Evolutionary conservation across 2,888 invertebrate species (phyloP).

Genomic region (Melinaea menophilus): DNA sequence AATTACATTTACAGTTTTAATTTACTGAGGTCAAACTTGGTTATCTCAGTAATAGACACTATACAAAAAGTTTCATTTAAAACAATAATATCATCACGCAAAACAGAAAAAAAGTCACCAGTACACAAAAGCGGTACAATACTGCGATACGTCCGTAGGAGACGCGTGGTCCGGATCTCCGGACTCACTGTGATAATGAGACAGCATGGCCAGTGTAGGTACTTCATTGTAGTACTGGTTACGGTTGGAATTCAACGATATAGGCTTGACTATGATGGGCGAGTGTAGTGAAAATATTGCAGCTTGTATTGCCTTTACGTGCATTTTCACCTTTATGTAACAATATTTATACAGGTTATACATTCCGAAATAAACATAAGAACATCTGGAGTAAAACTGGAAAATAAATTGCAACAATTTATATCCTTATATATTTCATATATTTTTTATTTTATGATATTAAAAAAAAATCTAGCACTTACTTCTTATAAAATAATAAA

Average conservation of each 20-base stretch:
- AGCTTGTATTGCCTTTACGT: slow-evolving; percentile 60
- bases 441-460: too few relatives aligned
- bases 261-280: slow-evolving; percentile 47
- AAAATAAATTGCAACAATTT: too few relatives aligned
- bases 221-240: slow-evolving; percentile 76
- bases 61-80: too few relatives aligned
- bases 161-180: slow-evolving; percentile 72
- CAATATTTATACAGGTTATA: too few relatives aligned
- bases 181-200: slow-evolving; percentile 82
- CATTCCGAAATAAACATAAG: too few relatives aligned
- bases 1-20: neutral
- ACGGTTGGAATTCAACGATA: slow-evolving; percentile 81
- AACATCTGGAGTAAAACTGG: too few relatives aligned
- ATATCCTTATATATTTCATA: too few relatives aligned
- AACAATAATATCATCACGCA: too few relatives aligned
- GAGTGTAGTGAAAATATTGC: slow-evolving; percentile 42
- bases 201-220: slow-evolving; percentile 80
- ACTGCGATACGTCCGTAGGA: slow-evolving; percentile 79
- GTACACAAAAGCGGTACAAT: slow-evolving; percentile 79
- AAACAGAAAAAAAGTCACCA: slow-evolving; percentile 36
- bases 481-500: too few relatives aligned
- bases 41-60: too few relatives aligned
- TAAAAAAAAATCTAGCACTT: too few relatives aligned
- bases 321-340: slow-evolving; percentile 43
- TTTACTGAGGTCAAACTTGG: too few relatives aligned